Evolutionary conservation across 2,888 invertebrate species (phyloP).

Genomic region (Polietes domitor): DNA sequence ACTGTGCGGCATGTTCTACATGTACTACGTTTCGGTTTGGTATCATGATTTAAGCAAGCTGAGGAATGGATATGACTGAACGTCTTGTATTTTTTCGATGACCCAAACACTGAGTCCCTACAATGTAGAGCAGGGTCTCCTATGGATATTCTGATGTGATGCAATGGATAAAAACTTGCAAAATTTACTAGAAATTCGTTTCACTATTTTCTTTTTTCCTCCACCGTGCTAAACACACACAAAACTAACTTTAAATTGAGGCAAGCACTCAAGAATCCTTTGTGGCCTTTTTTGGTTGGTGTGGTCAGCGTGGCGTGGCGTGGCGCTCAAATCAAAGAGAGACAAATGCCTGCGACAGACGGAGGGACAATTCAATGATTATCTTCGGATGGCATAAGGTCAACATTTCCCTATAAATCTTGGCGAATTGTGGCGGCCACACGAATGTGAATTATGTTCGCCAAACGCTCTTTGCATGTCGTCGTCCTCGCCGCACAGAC

Average conservation of each 20-base stretch:
- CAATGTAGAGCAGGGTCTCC: too few relatives aligned
- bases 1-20: too few relatives aligned
- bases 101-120: too few relatives aligned
- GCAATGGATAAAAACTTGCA: too few relatives aligned
- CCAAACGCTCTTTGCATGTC: constrained; percentile 26
- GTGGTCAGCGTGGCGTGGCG: constrained; percentile 14
- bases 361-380: constrained; percentile 44
- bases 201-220: too few relatives aligned
- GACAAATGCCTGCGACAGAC: not conserved
- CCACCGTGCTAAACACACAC: not conserved
- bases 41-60: too few relatives aligned
- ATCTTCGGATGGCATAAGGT: constrained; percentile 52
- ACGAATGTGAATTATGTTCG: constrained; percentile 32
- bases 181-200: too few relatives aligned
- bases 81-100: too few relatives aligned
- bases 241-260: not conserved
- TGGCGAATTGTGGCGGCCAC: constrained; percentile 42
- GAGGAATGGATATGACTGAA: too few relatives aligned
- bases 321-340: constrained; percentile 14
- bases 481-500: not conserved
- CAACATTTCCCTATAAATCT: constrained; percentile 52
- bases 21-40: too few relatives aligned
- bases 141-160: too few relatives aligned
- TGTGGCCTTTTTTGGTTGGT: not conserved
- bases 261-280: not conserved